phyloP scores from a whole-genome alignment of 92 coral and sea anemone species.

The Nematostella vectensis region DNA sequence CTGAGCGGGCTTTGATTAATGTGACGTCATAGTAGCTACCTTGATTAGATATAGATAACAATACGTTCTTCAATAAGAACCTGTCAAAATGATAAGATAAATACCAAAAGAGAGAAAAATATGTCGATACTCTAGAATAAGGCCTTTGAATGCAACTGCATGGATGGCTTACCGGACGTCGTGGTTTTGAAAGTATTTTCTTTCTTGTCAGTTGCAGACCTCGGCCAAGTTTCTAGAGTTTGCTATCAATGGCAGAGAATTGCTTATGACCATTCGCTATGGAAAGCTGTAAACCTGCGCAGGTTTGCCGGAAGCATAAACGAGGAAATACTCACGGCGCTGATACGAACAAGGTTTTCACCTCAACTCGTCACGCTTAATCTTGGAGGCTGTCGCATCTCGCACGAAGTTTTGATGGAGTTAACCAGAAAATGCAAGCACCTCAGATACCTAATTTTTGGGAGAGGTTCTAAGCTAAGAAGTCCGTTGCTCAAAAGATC shows the following conservation, averaged over 20 bases:
- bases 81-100: too few relatives aligned
- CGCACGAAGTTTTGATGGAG: conserved; percentile 74
- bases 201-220: conserved; percentile 62
- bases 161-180: conserved; percentile 88
- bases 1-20: too few relatives aligned
- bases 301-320: conserved; percentile 63
- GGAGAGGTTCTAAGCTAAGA: conserved; percentile 85
- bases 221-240: conserved; percentile 82
- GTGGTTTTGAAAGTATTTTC: conserved; percentile 86
- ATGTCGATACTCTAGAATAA: too few relatives aligned
- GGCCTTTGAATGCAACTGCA: conserved; percentile 9
- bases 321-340: conserved; percentile 78
- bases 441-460: conserved; percentile 73
- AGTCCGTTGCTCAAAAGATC: conserved; percentile 32
- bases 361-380: conserved; percentile 54
- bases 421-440: conserved; percentile 76
- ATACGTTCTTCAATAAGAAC: too few relatives aligned
- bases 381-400: conserved; percentile 67
- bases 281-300: conserved; percentile 87
- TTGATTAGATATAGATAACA: too few relatives aligned
- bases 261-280: conserved; percentile 84
- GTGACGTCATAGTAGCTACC: too few relatives aligned
- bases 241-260: conserved; percentile 90
- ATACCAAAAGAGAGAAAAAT: too few relatives aligned
- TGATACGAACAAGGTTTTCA: conserved; percentile 75